These are phyloP conservation scores for Linnaemya vulpina DNA, from an alignment of 2,888 invertebrate species.

Conservation along the genomic window DNA sequence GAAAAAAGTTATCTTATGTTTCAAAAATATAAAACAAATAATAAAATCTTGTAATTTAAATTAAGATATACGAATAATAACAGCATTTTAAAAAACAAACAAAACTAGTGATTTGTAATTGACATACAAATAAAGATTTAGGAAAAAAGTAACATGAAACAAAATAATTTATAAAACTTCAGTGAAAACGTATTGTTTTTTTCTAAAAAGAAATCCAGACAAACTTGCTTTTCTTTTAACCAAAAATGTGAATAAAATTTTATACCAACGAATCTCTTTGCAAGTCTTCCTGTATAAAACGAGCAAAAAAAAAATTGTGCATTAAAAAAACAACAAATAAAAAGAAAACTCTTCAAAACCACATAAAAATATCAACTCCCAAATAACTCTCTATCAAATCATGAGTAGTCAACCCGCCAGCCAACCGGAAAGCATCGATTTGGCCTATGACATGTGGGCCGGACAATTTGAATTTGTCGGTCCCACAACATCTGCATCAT, in stretches of 20 bases:
- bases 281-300: slow-evolving; percentile 59
- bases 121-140: neutral
- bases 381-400: slow-evolving; percentile 72
- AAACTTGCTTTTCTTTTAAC: neutral
- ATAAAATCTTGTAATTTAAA: too few species aligned
- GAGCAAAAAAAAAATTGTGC: slow-evolving; percentile 14
- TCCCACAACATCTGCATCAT: slow-evolving; percentile 75
- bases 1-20: too few species aligned
- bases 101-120: neutral
- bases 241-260: slow-evolving; percentile 36
- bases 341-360: neutral
- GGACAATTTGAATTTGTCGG: slow-evolving; percentile 94
- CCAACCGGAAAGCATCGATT: slow-evolving; percentile 86
- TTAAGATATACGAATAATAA: too few species aligned
- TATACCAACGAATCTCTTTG: slow-evolving; percentile 31
- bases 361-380: slow-evolving; percentile 31
- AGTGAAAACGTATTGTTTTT: neutral
- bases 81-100: neutral
- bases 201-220: slow-evolving; percentile 9
- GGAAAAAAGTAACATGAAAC: neutral
- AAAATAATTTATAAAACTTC: neutral
- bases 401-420: slow-evolving; percentile 83
- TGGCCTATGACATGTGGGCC: slow-evolving; percentile 95
- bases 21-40: neutral
- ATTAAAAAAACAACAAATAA: too few species aligned